Evolutionary conservation across 2,113 vertebrate species (phyloP).

Genomic region (Hiodon alosoides): DNA sequence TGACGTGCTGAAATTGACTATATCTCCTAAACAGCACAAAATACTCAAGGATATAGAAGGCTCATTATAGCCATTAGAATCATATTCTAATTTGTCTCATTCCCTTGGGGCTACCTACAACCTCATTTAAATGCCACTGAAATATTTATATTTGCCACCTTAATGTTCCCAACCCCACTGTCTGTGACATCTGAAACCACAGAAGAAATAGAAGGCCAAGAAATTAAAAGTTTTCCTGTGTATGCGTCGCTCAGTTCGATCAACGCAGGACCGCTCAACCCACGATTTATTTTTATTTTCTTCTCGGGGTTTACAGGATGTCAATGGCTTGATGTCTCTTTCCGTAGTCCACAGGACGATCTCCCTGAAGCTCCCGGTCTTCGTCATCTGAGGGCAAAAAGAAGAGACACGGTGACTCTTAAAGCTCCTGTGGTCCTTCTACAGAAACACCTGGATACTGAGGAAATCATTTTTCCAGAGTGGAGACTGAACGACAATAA

Average conservation of each 20-base stretch:
- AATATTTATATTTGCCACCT: neutral
- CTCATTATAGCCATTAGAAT: conserved; percentile 1
- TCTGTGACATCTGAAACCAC: conserved; percentile 11
- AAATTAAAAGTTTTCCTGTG: neutral
- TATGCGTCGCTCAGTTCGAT: neutral
- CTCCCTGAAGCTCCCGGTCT: conserved; percentile 84
- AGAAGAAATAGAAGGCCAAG: conserved; percentile 21
- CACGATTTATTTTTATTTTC: conserved; percentile 24
- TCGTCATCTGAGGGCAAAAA: conserved; percentile 78
- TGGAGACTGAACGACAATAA: neutral
- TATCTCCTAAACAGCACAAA: conserved; percentile 22
- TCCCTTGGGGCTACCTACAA: neutral
- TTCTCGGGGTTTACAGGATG: conserved; percentile 66
- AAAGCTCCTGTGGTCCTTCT: neutral
- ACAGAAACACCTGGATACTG: neutral
- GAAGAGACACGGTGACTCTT: neutral
- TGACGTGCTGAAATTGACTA: conserved; percentile 15
- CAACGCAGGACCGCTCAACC: conserved; percentile 18
- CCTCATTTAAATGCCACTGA: conserved; percentile 13
- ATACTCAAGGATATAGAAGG: conserved; percentile 27
- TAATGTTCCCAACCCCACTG: neutral
- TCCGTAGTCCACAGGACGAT: conserved; percentile 77
- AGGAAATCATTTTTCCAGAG: neutral
- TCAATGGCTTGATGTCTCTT: conserved; percentile 79
- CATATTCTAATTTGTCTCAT: neutral